Evolutionary conservation across 2,113 vertebrate species (phyloP), one percentile per base, ranked within the genome.

Genomic region (Microtus montanus): DNA sequence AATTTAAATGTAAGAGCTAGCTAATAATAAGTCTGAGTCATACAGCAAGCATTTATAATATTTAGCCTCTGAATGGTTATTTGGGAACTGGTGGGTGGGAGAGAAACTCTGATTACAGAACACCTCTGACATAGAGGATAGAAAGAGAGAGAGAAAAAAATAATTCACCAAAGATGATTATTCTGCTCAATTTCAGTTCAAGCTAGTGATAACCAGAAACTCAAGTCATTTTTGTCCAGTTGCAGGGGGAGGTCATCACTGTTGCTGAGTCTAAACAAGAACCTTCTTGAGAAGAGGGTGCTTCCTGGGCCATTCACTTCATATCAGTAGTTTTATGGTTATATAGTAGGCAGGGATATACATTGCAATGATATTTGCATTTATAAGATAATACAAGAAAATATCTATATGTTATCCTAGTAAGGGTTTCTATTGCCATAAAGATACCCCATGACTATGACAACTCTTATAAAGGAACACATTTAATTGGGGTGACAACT

Each of bases 331-430:
- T 82, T 70, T 71, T 44, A 66, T 63, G 24, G n/a, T 85, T 52
- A 71, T 22, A 19, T 52, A 85, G 49, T 75, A 74, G 54, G 17
- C 17, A 86, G 49, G 3, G 41, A 22, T 30, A 20, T 33, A 38
- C 33, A 58, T 87, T 82, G 14, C 33, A 87, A 44, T 90, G 24
- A 87, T 35, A 38, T 10, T 6, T 28, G 15, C 17, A 54, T 44
- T 83, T 83, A 47, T 61, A 87, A 95, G 86, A 78, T 71, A 91
- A 87, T 47, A 6, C 20, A 70, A 12, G 47, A 87, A 90, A 74
- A 47, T 54, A 92, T 35, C 38, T 54, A 68, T 13, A 33, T 7
- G 35, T 70, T 70, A 14, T n/a, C 35, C 35, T 70, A 68, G 15
- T 70, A 71, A 71, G 35, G 35, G 19, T 71, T 38, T 38, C n/a